phyloP scores from a whole-genome alignment of 2,113 vertebrate genomes.

The Eira barbara region DNA sequence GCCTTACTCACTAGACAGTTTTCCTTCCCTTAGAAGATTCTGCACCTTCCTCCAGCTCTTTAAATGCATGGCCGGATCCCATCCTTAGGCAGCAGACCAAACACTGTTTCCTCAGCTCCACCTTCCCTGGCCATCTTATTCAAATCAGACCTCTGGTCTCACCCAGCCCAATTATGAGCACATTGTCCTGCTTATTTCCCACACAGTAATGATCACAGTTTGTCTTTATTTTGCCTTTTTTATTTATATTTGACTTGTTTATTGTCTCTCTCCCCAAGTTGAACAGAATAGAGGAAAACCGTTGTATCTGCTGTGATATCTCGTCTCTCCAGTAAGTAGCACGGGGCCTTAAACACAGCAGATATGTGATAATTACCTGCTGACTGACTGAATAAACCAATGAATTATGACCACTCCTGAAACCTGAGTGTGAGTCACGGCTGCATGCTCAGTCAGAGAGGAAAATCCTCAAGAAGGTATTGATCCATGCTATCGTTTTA shows the following conservation, averaged over 20 bases:
- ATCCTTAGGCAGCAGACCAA: background rate
- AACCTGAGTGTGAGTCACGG: background rate
- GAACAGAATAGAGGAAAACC: background rate
- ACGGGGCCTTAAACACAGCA: fast-evolving
- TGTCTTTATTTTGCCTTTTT: background rate
- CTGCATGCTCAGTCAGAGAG: background rate
- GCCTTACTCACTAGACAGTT: background rate
- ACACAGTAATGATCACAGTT: background rate
- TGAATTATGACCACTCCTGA: background rate
- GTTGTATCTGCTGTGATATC: fast-evolving
- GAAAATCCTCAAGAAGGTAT: background rate
- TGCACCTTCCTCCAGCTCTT: background rate
- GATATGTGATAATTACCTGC: fast-evolving
- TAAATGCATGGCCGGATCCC: background rate
- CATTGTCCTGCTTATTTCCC: background rate
- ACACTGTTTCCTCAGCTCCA: background rate
- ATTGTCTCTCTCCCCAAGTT: background rate
- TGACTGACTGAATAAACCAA: background rate
- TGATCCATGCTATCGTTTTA: background rate
- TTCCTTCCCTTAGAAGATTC: background rate
- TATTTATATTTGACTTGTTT: background rate
- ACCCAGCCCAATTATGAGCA: background rate
- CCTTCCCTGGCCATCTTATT: background rate
- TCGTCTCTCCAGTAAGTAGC: background rate
- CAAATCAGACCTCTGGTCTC: background rate